Evolutionary conservation across 2,888 invertebrate genomes (phyloP).

Genomic region (Thelaira solivaga): DNA sequence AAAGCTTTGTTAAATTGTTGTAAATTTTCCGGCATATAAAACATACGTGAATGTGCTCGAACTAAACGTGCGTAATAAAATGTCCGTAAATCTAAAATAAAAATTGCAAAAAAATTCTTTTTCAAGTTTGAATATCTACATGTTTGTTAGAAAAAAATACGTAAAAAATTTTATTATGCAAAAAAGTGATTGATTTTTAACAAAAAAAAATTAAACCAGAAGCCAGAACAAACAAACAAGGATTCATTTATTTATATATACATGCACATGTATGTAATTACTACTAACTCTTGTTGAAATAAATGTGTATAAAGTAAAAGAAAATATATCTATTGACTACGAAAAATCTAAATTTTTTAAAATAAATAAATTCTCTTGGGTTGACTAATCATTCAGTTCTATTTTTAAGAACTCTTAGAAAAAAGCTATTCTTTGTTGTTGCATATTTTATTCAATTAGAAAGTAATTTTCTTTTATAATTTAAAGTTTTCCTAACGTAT

Average conservation of each 20-base stretch:
- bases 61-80: slow-evolving; percentile 51
- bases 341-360: neutral
- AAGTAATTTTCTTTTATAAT: slow-evolving; percentile 23
- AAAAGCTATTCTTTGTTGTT: slow-evolving; percentile 3
- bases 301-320: slow-evolving; percentile 19
- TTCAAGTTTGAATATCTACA: too few relatives aligned
- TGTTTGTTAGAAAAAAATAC: too few relatives aligned
- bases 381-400: neutral
- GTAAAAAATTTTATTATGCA: too few relatives aligned
- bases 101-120: slow-evolving; percentile 29
- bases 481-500: slow-evolving; percentile 37
- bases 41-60: slow-evolving; percentile 70
- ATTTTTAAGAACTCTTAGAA: neutral
- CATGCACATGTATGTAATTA: neutral
- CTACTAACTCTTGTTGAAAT: neutral
- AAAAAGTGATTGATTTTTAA: too few relatives aligned
- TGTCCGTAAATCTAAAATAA: slow-evolving; percentile 34
- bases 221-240: neutral
- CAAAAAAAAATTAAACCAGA: too few relatives aligned
- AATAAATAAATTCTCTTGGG: slow-evolving; percentile 6
- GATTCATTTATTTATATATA: neutral
- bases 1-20: slow-evolving; percentile 73
- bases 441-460: slow-evolving; percentile 44
- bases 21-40: slow-evolving; percentile 75
- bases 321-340: neutral